These are phyloP conservation scores for Corythoichthys intestinalis DNA, from an alignment of 2,113 vertebrate genomes.

Conservation along the genomic window DNA sequence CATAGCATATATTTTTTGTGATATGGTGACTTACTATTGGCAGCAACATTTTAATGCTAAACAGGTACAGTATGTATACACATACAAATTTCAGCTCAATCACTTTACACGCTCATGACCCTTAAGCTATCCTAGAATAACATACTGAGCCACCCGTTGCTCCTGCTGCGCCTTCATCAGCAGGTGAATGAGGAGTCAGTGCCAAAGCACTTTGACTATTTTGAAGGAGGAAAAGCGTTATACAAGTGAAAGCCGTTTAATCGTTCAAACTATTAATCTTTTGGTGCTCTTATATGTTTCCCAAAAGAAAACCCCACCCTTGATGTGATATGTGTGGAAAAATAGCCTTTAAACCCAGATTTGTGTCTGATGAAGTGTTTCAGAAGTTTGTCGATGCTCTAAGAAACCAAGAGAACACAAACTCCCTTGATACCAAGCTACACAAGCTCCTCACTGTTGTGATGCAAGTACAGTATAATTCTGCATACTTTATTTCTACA, in stretches of 20 bases:
- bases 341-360: slow-evolving; percentile 32
- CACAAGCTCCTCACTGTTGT: slow-evolving; percentile 22
- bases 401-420: slow-evolving; percentile 18
- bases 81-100: no score
- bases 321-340: slow-evolving; percentile 24
- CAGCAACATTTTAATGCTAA: no score
- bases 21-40: no score
- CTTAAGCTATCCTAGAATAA: no score
- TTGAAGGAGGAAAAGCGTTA: no score
- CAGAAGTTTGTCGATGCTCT: slow-evolving; percentile 6
- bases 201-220: no score
- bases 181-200: no score
- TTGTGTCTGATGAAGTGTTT: slow-evolving; percentile 35
- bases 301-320: slow-evolving; percentile 5
- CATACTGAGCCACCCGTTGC: no score
- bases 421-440: slow-evolving; percentile 13
- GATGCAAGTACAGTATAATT: slow-evolving; percentile 26
- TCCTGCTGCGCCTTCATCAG: no score
- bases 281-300: background rate
- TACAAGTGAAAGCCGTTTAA: background rate
- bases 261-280: background rate
- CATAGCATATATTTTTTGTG: no score
- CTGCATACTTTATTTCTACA: slow-evolving; percentile 10
- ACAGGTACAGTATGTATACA: no score
- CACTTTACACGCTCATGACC: no score